Percentiles rank a stretch among this genome's conserved stretches.
Evolutionary conservation across 1,140 invertebrate genomes (phyloP).

Genomic region (Pentalonia nigronervosa): DNA sequence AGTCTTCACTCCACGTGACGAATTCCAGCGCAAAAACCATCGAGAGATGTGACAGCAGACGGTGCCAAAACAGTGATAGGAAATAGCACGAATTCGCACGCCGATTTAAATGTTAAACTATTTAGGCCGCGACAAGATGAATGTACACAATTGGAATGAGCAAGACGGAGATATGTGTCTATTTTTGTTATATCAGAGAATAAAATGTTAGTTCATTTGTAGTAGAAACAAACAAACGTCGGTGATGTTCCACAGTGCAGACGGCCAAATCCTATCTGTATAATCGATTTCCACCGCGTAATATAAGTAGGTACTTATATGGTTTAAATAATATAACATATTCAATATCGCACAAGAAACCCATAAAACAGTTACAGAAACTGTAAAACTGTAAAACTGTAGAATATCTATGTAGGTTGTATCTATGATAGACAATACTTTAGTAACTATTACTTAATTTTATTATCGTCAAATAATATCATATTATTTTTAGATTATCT

Average conservation of each 20-base stretch:
- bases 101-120: constrained; percentile 42
- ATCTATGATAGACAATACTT: not conserved
- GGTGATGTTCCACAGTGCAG: not conserved
- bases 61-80: constrained; percentile 40
- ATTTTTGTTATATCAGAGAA: constrained; percentile 27
- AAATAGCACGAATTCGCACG: constrained; percentile 49
- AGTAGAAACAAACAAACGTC: constrained; percentile 3
- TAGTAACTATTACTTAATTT: not conserved
- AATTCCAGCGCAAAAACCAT: constrained; percentile 27
- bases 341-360: not conserved
- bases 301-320: not conserved
- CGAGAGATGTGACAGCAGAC: not conserved
- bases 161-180: constrained; percentile 34
- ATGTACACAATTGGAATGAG: constrained; percentile 39
- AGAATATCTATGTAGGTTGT: not conserved
- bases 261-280: not conserved
- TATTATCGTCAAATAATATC: not conserved
- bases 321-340: not conserved
- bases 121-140: constrained; percentile 40
- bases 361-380: not conserved
- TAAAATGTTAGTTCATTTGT: constrained; percentile 38
- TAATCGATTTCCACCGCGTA: not conserved
- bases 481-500: not conserved
- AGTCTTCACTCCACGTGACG: not conserved
- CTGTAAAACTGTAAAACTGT: not conserved